Base-by-base conservation (phyloP, 2,797 vertebrate genomes). In the Argyrosomus regius region DNA sequence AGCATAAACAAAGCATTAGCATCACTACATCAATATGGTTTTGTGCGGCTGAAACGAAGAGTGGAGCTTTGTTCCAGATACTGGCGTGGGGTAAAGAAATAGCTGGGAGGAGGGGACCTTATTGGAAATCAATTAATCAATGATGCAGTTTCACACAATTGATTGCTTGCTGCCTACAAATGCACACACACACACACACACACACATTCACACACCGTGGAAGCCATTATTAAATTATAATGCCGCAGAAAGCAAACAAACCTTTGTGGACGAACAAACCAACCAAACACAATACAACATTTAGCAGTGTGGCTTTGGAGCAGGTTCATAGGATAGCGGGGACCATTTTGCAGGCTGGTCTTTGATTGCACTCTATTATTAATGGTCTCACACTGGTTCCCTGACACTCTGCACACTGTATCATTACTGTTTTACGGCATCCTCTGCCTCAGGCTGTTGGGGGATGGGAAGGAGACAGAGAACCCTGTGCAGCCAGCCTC, bases 291-390 rank as follows among this genome's bases (percentile, higher is more conserved):
- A 57, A 75, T 13, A 18, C 41, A 72, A 35, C 39, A n/a, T 79
- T 62, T 20, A 58, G 45, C 6, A 12, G 56, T 8, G 24, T 62
- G 26, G 69, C 57, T 63, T 35, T 43, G 41, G 64, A 56, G 53
- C n/a, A n/a, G 79, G 41, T 75, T 75, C 52, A 53, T n/a, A 6
- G 35, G 20, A 28, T 26, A 68, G 49, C 49, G 3, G 18, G 62
- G 72, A 78, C 50, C 57, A 64, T 82, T 80, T 82, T 75, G 79
- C 83, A 62, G 80, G 54, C 64, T 24, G 46, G 6, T 77, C 77
- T 88, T 89, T 89, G 86, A 90, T 91, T 88, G 80, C 52, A 20
- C 78, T 93, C 56, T 63, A 89, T 88, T 87, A 90, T 93, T 93
- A 89, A 91, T 92, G 85, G 86, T 78, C 80, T 77, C 93, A 85